Percentiles rank a stretch among this genome's conserved stretches.
Conservation (phyloP, 2,888 invertebrate species). For the Ceraclea dissimilis region DNA sequence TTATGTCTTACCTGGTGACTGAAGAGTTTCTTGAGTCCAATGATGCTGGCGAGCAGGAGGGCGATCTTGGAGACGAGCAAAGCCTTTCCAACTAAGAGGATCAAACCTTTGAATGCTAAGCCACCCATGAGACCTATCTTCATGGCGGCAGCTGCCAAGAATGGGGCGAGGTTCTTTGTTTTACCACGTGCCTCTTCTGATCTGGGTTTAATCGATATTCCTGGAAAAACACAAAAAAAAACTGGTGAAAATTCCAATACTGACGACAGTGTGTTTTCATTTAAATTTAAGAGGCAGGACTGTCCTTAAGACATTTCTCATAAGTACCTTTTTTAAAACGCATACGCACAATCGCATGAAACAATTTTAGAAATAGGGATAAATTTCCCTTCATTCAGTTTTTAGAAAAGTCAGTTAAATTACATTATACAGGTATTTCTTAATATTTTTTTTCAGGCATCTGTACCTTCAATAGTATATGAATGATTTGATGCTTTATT, state of each 20-base stretch:
- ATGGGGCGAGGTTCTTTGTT: slow-evolving; percentile 64
- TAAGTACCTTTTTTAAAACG: too few relatives aligned
- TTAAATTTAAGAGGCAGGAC: too few relatives aligned
- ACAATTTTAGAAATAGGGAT: too few relatives aligned
- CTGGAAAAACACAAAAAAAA: slow-evolving; percentile 37
- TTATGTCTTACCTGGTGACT: slow-evolving; percentile 49
- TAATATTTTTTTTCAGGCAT: too few relatives aligned
- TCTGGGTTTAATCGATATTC: slow-evolving; percentile 60
- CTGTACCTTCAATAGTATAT: too few relatives aligned
- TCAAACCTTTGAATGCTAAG: slow-evolving; percentile 71
- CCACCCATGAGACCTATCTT: slow-evolving; percentile 77
- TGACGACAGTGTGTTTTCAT: neutral
- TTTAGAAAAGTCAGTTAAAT: too few relatives aligned
- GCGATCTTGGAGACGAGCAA: slow-evolving; percentile 79
- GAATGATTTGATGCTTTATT: too few relatives aligned
- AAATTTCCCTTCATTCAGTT: too few relatives aligned
- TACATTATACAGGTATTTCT: too few relatives aligned
- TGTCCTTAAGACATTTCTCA: too few relatives aligned
- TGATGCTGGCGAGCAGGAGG: slow-evolving; percentile 68
- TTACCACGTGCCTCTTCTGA: slow-evolving; percentile 60
- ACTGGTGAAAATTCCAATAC: neutral
- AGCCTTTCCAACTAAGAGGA: slow-evolving; percentile 77
- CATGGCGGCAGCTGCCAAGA: slow-evolving; percentile 68
- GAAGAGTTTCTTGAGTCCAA: slow-evolving; percentile 76
- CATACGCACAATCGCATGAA: too few relatives aligned